A percentile compares a stretch with the other conserved stretches of the same genome.
Evolutionary conservation across 2,888 invertebrate species (phyloP).

Genomic region (Cremastinae sp.): DNA sequence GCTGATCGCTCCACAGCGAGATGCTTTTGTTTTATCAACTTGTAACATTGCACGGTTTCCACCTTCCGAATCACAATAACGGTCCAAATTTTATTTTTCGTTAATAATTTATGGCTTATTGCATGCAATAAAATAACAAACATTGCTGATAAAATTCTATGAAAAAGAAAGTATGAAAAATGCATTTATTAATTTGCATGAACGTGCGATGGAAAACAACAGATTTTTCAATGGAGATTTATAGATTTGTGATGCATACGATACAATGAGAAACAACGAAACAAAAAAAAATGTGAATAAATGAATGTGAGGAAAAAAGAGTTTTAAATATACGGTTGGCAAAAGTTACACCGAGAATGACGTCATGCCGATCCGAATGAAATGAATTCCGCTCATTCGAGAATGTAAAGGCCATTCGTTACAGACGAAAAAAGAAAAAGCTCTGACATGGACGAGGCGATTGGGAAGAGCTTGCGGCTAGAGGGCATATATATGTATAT

Average conservation of each 20-base stretch:
- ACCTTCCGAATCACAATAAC: not conserved
- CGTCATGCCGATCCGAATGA: not conserved
- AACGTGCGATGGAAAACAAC: no score
- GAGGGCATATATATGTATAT: not conserved
- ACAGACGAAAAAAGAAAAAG: slow-evolving; percentile 4
- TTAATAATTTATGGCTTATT: not conserved
- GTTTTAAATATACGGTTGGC: not conserved
- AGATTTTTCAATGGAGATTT: no score
- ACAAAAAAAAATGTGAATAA: not conserved
- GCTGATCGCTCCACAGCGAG: not conserved
- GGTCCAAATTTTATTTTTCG: not conserved
- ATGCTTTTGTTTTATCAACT: slow-evolving; percentile 9
- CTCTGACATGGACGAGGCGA: not conserved
- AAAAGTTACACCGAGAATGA: not conserved
- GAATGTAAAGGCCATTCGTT: slow-evolving; percentile 3
- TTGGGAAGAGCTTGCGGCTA: not conserved
- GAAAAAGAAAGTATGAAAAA: not conserved
- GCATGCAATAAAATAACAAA: not conserved
- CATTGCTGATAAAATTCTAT: not conserved
- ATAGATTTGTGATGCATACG: no score
- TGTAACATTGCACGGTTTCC: not conserved
- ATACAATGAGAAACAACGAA: no score
- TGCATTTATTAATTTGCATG: no score
- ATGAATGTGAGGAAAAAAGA: not conserved
- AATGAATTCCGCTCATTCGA: slow-evolving; percentile 2